Percentiles rank a stretch among this genome's conserved stretches.
phyloP scores from a whole-genome alignment of 30 jellyfish, hydroid and myxozoan species.

The Haliclystus octoradiatus region DNA sequence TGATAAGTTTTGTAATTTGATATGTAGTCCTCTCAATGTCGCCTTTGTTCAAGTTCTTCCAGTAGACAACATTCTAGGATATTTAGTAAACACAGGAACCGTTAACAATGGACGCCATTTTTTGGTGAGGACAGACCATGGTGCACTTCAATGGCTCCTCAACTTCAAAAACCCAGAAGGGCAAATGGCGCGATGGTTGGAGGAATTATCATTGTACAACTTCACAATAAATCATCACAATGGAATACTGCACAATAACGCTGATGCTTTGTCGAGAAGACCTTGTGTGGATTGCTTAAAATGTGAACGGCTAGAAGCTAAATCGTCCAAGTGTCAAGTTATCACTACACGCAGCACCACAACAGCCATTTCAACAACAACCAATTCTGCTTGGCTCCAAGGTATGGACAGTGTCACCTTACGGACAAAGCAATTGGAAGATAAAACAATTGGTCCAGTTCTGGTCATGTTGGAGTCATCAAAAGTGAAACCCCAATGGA shows the following conservation, averaged over 20 bases:
- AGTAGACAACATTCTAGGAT: too few relatives aligned
- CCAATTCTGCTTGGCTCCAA: too few relatives aligned
- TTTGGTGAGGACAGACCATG: conserved; percentile 35
- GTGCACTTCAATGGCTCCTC: conserved; percentile 39
- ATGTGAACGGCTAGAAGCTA: too few relatives aligned
- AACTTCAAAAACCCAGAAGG: conserved; percentile 31
- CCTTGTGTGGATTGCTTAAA: not conserved
- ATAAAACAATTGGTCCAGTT: not conserved
- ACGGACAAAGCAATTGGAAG: not conserved
- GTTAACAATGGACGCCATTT: conserved; percentile 9
- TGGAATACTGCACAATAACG: conserved; percentile 26
- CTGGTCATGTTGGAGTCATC: not conserved
- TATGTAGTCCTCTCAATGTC: too few relatives aligned
- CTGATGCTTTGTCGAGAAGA: conserved; percentile 45
- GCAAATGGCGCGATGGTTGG: conserved; percentile 41
- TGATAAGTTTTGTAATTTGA: too few relatives aligned
- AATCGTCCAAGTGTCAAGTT: not conserved
- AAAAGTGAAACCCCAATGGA: not conserved
- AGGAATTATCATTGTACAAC: conserved; percentile 22
- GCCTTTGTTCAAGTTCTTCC: too few relatives aligned
- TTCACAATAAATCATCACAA: conserved; percentile 20
- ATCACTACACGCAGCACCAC: not conserved
- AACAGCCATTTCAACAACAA: too few relatives aligned
- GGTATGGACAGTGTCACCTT: too few relatives aligned
- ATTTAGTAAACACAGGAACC: too few relatives aligned